These are phyloP conservation scores for Stenolophus ochropezus DNA, from an alignment of 2,888 invertebrate species.

Conservation along the genomic window DNA sequence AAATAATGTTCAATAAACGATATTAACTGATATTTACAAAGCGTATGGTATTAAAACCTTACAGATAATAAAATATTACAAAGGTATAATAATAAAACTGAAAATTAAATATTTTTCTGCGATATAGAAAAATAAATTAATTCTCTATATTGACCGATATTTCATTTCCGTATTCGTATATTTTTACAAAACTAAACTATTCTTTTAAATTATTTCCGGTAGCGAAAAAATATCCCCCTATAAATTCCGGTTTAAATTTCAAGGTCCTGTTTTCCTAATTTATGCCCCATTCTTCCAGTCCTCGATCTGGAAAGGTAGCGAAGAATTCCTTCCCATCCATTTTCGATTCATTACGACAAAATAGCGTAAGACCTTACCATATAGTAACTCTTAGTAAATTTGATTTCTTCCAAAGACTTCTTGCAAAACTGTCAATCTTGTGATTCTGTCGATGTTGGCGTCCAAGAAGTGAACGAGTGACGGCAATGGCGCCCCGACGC, in stretches of 20 bases:
- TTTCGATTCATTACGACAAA: slow-evolving; percentile 32
- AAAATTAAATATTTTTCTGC: too few relatives aligned
- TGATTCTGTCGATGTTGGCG: slow-evolving; percentile 20
- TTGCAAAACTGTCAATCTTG: slow-evolving; percentile 47
- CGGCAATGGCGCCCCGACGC: slow-evolving; percentile 1
- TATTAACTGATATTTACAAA: too few relatives aligned
- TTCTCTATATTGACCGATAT: too few relatives aligned
- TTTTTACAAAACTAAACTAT: neutral
- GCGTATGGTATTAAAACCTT: too few relatives aligned
- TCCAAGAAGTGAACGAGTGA: slow-evolving; percentile 27
- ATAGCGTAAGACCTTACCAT: slow-evolving; percentile 23
- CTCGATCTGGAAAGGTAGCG: neutral
- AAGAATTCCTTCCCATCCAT: slow-evolving; percentile 23
- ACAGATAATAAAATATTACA: too few relatives aligned
- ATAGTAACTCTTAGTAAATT: slow-evolving; percentile 33
- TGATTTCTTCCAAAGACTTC: slow-evolving; percentile 42
- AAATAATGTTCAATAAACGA: too few relatives aligned
- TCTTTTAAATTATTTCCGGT: neutral
- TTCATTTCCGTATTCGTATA: neutral
- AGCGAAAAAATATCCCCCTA: neutral
- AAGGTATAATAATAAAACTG: too few relatives aligned
- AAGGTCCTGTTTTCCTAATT: neutral
- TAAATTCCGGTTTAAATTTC: neutral
- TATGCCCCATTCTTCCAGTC: neutral
- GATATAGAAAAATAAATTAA: too few relatives aligned